phyloP scores from a whole-genome alignment of 2,888 invertebrate genomes.

The Fragum fragum region DNA sequence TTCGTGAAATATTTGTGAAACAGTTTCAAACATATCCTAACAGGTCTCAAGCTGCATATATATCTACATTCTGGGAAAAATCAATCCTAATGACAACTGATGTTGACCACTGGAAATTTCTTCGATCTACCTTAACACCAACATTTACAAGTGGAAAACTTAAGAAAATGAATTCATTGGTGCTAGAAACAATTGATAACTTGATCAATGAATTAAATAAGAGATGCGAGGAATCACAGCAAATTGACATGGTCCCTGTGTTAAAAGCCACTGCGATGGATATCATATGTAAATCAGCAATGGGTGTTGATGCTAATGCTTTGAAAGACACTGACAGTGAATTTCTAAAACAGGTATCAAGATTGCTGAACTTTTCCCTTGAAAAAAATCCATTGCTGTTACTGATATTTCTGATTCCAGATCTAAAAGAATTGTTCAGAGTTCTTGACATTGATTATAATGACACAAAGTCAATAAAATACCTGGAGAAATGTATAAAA shows the following conservation, averaged over 20 bases:
- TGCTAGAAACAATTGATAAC: constrained; percentile 36
- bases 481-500: constrained; percentile 35
- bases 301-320: constrained; percentile 69
- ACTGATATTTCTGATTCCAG: constrained; percentile 54
- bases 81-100: constrained; percentile 45
- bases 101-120: constrained; percentile 54
- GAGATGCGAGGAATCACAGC: constrained; percentile 8
- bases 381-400: constrained; percentile 48
- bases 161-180: constrained; percentile 57
- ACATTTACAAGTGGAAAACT: constrained; percentile 60
- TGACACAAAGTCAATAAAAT: constrained; percentile 49
- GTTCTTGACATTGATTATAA: constrained; percentile 57
- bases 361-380: constrained; percentile 39
- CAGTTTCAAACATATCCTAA: constrained; percentile 57
- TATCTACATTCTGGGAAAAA: constrained; percentile 52
- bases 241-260: constrained; percentile 43
- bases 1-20: constrained; percentile 67
- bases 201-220: constrained; percentile 30
- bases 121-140: constrained; percentile 57
- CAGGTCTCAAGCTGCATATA: constrained; percentile 48
- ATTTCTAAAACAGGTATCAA: constrained; percentile 61
- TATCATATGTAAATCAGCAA: constrained; percentile 68
- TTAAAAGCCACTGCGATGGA: constrained; percentile 70
- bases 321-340: constrained; percentile 55
- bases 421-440: constrained; percentile 48